These are phyloP conservation scores for Hesperia comma DNA, from an alignment of 2,888 invertebrate genomes.

Conservation along the genomic window DNA sequence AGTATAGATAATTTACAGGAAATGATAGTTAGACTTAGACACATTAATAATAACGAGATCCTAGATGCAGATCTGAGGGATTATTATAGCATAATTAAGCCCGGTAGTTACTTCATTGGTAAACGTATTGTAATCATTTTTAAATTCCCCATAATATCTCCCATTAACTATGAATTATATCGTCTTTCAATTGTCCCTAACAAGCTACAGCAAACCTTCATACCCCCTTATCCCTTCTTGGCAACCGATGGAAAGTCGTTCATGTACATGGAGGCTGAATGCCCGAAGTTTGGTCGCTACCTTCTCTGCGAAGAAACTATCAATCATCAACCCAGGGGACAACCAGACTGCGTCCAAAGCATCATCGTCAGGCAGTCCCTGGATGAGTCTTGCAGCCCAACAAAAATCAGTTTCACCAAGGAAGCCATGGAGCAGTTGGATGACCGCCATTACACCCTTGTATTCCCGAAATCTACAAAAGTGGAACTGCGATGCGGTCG, in stretches of 20 bases:
- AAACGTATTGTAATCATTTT: too few relatives aligned
- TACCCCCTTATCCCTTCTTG: conserved; percentile 31
- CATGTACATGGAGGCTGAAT: conserved; percentile 36
- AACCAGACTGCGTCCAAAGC: conserved; percentile 7
- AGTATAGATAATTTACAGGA: conserved; percentile 14
- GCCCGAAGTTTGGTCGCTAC: conserved; percentile 4
- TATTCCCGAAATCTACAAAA: conserved; percentile 38
- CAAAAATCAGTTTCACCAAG: conserved; percentile 4
- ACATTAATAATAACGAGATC: conserved; percentile 13
- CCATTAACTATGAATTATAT: too few relatives aligned
- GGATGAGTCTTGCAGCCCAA: conserved; percentile 18
- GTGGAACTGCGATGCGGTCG: conserved; percentile 31
- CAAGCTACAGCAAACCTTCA: conserved; percentile 16
- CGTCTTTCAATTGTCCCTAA: too few relatives aligned
- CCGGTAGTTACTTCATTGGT: too few relatives aligned
- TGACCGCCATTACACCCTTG: conserved; percentile 40
- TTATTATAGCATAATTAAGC: too few relatives aligned
- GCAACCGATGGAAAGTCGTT: conserved; percentile 34
- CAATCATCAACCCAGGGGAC: background rate
- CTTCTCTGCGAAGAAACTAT: conserved; percentile 14
- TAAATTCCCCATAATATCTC: too few relatives aligned
- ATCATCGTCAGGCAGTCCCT: conserved; percentile 11
- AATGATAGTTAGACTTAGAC: background rate
- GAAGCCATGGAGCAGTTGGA: conserved; percentile 39
- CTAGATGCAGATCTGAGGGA: conserved; percentile 11